phyloP scores from a whole-genome alignment of 2,113 vertebrate genomes.

The Aphyosemion australe region DNA sequence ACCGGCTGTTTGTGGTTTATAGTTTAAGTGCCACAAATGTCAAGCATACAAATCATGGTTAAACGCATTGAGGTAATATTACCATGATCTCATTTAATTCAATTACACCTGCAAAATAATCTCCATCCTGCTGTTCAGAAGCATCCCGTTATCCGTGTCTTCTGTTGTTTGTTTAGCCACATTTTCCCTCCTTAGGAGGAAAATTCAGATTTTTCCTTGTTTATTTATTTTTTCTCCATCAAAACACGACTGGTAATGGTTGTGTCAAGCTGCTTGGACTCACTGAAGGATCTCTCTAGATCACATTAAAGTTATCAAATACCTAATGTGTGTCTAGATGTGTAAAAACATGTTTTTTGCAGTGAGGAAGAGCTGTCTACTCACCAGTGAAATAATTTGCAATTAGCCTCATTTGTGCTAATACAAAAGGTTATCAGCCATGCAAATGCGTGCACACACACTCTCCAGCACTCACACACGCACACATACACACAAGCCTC shows the following conservation, averaged over 20 bases:
- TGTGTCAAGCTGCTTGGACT: constrained; percentile 16
- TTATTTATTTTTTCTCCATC: background rate
- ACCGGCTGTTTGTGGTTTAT: constrained; percentile 24
- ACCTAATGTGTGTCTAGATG: constrained; percentile 22
- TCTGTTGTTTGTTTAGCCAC: background rate
- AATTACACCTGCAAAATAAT: background rate
- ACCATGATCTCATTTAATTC: constrained; percentile 14
- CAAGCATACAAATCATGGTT: constrained; percentile 39
- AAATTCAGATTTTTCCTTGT: background rate
- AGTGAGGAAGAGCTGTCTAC: constrained; percentile 16
- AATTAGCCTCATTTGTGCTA: constrained; percentile 52
- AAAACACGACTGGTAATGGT: background rate
- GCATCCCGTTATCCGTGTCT: background rate
- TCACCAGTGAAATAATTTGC: constrained; percentile 47
- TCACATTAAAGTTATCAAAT: constrained; percentile 12
- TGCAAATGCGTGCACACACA: background rate
- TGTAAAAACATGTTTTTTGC: constrained; percentile 1
- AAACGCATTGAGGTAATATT: constrained; percentile 31
- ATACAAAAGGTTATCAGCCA: constrained; percentile 54
- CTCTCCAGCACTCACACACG: background rate
- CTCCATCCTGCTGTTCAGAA: background rate
- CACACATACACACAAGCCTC: constrained; percentile 7
- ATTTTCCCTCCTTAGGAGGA: background rate
- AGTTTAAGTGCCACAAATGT: constrained; percentile 32
- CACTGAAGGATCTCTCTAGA: constrained; percentile 1